Percentiles rank a stretch among this genome's conserved stretches.
phyloP scores from a whole-genome alignment of 2,113 vertebrate genomes.

The Ranitomeya imitator region DNA sequence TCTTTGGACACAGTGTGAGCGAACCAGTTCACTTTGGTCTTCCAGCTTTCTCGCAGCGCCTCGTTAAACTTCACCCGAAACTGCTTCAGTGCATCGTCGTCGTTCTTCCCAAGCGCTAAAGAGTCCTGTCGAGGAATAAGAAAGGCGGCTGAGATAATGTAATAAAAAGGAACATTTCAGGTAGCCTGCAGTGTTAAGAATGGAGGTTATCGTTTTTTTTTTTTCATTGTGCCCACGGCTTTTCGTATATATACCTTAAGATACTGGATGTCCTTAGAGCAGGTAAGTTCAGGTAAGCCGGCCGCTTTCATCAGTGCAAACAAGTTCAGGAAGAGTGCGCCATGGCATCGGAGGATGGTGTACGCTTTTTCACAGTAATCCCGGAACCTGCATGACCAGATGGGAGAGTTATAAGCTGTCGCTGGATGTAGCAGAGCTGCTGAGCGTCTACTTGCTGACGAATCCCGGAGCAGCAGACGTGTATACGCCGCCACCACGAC shows the following conservation, averaged over 20 bases:
- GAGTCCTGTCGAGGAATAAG: slow-evolving; percentile 80
- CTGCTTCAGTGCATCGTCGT: slow-evolving; percentile 94
- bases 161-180: no score
- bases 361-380: slow-evolving; percentile 92
- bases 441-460: not conserved
- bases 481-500: not conserved
- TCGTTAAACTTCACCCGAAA: slow-evolving; percentile 98
- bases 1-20: slow-evolving; percentile 96
- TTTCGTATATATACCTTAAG: slow-evolving; percentile 80
- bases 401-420: not conserved
- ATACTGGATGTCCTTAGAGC: slow-evolving; percentile 97
- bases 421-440: not conserved
- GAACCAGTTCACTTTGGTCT: slow-evolving; percentile 99
- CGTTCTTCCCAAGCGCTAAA: slow-evolving; percentile 88
- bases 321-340: slow-evolving; percentile 92
- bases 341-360: slow-evolving; percentile 91
- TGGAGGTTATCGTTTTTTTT: no score
- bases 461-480: not conserved
- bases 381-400: slow-evolving; percentile 79
- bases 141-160: no score
- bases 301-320: slow-evolving; percentile 97
- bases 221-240: no score
- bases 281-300: slow-evolving; percentile 94
- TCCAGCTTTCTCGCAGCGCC: slow-evolving; percentile 96
- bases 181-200: no score